Conservation (phyloP, 1,140 invertebrate genomes). For the Nephotettix cincticeps region DNA sequence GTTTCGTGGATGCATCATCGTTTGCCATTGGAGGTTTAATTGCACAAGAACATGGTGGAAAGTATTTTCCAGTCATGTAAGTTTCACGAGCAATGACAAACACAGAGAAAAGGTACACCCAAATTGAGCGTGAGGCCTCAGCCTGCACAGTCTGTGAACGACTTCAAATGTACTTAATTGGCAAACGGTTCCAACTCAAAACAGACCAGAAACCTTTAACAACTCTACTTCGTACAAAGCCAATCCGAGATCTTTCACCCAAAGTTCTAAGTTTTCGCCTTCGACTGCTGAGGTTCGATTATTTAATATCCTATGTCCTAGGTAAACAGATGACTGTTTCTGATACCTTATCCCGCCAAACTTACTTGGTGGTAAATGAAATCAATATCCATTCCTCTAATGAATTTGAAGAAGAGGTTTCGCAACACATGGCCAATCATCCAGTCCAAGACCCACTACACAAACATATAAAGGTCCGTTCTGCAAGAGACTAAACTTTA, state of each 20-base stretch:
- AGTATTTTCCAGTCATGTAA: not conserved
- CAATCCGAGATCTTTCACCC: no score
- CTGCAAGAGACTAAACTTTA: no score
- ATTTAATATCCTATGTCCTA: no score
- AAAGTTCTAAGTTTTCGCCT: not conserved
- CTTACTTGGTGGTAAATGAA: no score
- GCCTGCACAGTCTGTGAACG: not conserved
- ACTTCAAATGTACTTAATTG: slow-evolving; percentile 21
- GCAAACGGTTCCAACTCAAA: not conserved
- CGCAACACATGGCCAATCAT: no score
- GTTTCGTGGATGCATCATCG: not conserved
- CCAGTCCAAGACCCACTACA: no score
- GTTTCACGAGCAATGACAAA: not conserved
- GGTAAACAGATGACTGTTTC: no score
- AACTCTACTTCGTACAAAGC: not conserved
- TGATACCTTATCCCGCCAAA: no score
- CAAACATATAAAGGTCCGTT: no score
- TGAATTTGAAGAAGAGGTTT: no score
- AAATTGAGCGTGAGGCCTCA: slow-evolving; percentile 1
- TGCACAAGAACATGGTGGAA: not conserved
- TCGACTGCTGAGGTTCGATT: no score
- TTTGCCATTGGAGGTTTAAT: not conserved
- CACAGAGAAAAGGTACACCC: not conserved
- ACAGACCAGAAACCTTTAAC: slow-evolving; percentile 21
- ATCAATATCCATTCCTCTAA: no score